Evolutionary conservation across 2,113 vertebrate species (phyloP).

Genomic region (Coptodon bakossiorum): DNA sequence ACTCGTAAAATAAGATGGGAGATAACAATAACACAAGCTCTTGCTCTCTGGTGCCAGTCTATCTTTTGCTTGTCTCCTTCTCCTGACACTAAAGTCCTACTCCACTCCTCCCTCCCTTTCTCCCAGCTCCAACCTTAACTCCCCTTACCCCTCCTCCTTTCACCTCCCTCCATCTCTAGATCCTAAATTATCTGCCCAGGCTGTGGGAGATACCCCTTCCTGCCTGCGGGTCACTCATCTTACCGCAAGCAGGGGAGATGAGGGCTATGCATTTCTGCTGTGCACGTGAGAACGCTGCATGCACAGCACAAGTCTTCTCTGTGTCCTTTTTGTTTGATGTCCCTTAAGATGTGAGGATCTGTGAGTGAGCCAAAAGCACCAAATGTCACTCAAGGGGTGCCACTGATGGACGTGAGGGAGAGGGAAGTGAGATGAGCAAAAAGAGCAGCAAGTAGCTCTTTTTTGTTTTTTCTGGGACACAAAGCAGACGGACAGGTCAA

Average conservation of each 20-base stretch:
- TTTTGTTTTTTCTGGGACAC: neutral
- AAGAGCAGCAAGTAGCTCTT: neutral
- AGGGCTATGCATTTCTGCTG: neutral
- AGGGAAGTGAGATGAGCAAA: conserved; percentile 14
- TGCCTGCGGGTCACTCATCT: conserved; percentile 17
- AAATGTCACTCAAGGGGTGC: conserved; percentile 25
- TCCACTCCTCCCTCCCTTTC: neutral
- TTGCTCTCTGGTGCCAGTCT: conserved; percentile 55
- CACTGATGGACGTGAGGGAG: conserved; percentile 18
- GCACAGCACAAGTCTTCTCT: neutral
- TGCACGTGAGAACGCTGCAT: neutral
- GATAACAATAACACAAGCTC: conserved; percentile 50
- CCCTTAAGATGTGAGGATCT: conserved; percentile 9
- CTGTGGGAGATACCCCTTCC: conserved; percentile 42
- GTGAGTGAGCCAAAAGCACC: conserved; percentile 2
- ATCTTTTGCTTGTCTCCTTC: conserved; percentile 49
- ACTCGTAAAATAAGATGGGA: conserved; percentile 47
- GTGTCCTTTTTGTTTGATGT: conserved; percentile 27
- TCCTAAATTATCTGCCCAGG: conserved; percentile 48
- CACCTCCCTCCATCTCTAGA: conserved; percentile 6
- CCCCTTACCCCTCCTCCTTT: neutral
- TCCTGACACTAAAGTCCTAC: conserved; percentile 47
- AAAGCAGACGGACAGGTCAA: neutral
- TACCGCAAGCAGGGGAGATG: conserved; percentile 12
- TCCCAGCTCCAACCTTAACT: neutral